phyloP scores from a whole-genome alignment of 2,888 invertebrate genomes.

The Drosophila setosimentum region DNA sequence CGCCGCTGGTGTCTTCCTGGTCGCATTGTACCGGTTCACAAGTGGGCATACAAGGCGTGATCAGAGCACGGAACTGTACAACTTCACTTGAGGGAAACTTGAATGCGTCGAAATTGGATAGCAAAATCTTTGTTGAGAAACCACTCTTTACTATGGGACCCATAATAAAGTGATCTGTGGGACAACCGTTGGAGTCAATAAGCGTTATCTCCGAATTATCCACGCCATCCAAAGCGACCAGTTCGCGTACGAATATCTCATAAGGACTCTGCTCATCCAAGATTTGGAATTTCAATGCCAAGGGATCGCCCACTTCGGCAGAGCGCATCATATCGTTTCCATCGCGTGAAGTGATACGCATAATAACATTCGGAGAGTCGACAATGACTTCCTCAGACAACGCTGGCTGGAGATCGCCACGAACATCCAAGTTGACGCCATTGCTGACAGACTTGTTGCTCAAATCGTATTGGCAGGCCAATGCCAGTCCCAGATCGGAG shows the following conservation, averaged over 20 bases:
- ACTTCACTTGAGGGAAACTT: conserved; percentile 98
- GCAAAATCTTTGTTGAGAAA: conserved; percentile 91
- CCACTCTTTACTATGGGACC: conserved; percentile 94
- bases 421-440: conserved; percentile 94
- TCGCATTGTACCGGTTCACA: conserved; percentile 97
- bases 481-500: conserved; percentile 95
- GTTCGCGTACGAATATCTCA: conserved; percentile 97
- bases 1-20: conserved; percentile 92
- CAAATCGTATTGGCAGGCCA: conserved; percentile 96
- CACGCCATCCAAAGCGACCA: conserved; percentile 97
- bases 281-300: conserved; percentile 96
- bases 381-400: conserved; percentile 95
- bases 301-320: conserved; percentile 96
- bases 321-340: conserved; percentile 94
- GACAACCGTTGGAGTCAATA: conserved; percentile 96
- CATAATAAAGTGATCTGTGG: conserved; percentile 97
- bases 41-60: conserved; percentile 96
- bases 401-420: conserved; percentile 93
- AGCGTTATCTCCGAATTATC: conserved; percentile 96
- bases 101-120: conserved; percentile 97
- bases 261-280: conserved; percentile 96
- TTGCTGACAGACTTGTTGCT: conserved; percentile 97
- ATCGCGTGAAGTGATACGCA: conserved; percentile 95
- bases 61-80: conserved; percentile 97
- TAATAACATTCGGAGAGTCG: conserved; percentile 97